These are phyloP conservation scores for Drosophila sordidapex DNA, from an alignment of 2,888 invertebrate species.

Conservation along the genomic window DNA sequence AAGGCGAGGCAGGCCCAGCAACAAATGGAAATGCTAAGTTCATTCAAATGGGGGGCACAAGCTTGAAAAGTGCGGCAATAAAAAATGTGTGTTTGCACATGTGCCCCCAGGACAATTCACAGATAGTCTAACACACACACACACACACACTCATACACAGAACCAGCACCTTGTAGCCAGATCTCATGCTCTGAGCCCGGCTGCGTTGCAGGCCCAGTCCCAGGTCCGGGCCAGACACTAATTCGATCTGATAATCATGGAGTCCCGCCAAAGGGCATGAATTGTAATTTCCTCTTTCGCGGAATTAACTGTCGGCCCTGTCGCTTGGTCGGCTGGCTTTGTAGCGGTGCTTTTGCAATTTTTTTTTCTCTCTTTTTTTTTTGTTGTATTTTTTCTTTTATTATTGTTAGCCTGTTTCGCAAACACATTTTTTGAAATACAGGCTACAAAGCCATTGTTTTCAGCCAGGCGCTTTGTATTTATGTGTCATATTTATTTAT, in stretches of 20 bases:
- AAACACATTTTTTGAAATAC: conserved; percentile 20
- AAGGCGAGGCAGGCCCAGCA: conserved; percentile 33
- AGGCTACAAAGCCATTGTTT: conserved; percentile 49
- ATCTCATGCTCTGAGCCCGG: conserved; percentile 11
- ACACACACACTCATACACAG: conserved; percentile 13
- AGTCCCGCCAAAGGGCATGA: conserved; percentile 84
- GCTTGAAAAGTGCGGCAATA: conserved; percentile 63
- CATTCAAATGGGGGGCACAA: conserved; percentile 69
- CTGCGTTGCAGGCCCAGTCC: conserved; percentile 19
- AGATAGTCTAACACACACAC: conserved; percentile 49
- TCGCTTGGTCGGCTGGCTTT: conserved; percentile 58
- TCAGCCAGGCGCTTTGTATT: conserved; percentile 50
- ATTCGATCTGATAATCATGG: conserved; percentile 85
- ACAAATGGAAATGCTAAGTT: conserved; percentile 65
- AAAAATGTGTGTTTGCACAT: conserved; percentile 63
- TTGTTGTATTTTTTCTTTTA: conserved; percentile 13
- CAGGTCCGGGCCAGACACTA: conserved; percentile 81
- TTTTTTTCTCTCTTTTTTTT: conserved; percentile 18
- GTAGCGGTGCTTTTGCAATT: conserved; percentile 46
- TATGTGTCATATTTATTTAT: conserved; percentile 77
- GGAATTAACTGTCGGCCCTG: conserved; percentile 83
- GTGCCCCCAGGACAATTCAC: conserved; percentile 58
- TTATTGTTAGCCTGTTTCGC: conserved; percentile 39
- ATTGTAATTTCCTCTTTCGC: conserved; percentile 85
- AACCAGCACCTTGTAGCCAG: not conserved